These are phyloP conservation scores for Popillia japonica DNA, from an alignment of 1,140 invertebrate species.

Conservation along the genomic window DNA sequence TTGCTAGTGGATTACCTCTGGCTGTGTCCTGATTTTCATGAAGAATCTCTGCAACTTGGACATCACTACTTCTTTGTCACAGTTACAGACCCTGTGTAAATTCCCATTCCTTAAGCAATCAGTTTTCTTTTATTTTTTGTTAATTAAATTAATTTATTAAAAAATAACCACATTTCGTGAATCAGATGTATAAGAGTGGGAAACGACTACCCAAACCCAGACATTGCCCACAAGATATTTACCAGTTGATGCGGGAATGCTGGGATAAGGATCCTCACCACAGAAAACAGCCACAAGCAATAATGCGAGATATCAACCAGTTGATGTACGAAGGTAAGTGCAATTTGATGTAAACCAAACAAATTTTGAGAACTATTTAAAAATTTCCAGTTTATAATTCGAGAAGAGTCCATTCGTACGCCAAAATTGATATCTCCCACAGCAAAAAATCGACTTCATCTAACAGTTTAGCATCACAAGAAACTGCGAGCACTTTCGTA, in stretches of 20 bases:
- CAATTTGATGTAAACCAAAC: not conserved
- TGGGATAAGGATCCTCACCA: conserved; percentile 80
- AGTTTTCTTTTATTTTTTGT: not conserved
- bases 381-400: conserved; percentile 67
- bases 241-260: conserved; percentile 84
- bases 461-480: conserved; percentile 54
- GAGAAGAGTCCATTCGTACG: conserved; percentile 67
- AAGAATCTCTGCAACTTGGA: no score
- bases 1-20: no score
- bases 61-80: no score
- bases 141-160: not conserved
- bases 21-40: no score
- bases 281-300: conserved; percentile 79
- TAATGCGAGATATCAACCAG: conserved; percentile 85
- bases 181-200: conserved; percentile 68
- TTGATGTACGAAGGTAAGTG: conserved; percentile 74
- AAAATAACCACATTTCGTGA: not conserved
- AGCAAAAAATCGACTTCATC: conserved; percentile 2
- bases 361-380: conserved; percentile 38
- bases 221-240: conserved; percentile 83
- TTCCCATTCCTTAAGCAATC: no score
- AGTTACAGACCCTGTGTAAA: not conserved
- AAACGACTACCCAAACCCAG: conserved; percentile 77
- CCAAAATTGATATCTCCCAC: conserved; percentile 56
- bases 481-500: conserved; percentile 47